Evolutionary conservation across 2,797 vertebrate species (phyloP), one percentile per base, ranked within the genome.

Genomic region (Microtus californicus): DNA sequence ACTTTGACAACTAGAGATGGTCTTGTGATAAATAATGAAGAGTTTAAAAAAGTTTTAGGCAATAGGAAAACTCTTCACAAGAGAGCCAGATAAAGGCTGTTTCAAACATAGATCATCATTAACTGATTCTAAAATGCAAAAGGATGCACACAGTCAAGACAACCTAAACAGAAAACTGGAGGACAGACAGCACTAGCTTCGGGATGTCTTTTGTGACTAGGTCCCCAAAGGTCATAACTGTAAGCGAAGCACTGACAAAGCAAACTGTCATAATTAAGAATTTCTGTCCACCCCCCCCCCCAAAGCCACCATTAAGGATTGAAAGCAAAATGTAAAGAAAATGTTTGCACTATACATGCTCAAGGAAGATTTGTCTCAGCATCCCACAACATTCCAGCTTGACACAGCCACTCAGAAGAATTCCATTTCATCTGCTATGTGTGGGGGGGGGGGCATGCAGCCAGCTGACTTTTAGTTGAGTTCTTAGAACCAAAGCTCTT

Each of bases 81-180:
- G 19, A 83, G 19, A 71, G 12, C 74, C 34, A 43, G 31, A 21
- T 74, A 59, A 88, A 87, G 21, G 11, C 34, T 63, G 79, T 89
- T 59, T 48, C 76, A 21, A 15, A 48, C 40, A 0, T 51, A 9
- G 15, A 85, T 92, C 76, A 77, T 34, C 10, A 89, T 91, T n/a
- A 86, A 51, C 11, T 43, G 37, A 78, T 81, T 91, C 51, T 90
- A 87, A 92, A 92, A 54, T 40, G 15, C 37, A 91, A 74, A 86
- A n/a, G 29, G 21, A 19, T 40, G 59, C 25, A 21, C 59, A 59
- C 54, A 81, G 25, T 14, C 21, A 86, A 89, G n/a, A 21, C 37
- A 74, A 88, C 85, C 23, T 93, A 67, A 61, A n/a, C 43, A 74
- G 29, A 89, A 86, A 79, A 61, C 29, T 34, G 23, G 17, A 51